Evolutionary conservation across 2,888 invertebrate species (phyloP).

Genomic region (Aleiodes testaceus): DNA sequence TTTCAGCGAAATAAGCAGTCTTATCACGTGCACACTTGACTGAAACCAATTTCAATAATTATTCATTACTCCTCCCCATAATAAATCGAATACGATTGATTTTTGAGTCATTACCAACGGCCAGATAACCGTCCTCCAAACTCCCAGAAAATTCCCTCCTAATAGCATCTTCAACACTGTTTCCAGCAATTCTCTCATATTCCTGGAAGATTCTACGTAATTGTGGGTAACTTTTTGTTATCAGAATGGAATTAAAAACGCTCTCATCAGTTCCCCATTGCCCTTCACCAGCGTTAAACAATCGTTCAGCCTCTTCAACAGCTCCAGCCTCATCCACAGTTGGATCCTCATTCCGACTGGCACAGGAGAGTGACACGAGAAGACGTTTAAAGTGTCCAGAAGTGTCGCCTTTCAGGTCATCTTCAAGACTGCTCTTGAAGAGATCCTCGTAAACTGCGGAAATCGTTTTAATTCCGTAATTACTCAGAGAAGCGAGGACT

Average conservation of each 20-base stretch:
- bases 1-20: slow-evolving; percentile 88
- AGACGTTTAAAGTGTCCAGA: slow-evolving; percentile 92
- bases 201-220: slow-evolving; percentile 79
- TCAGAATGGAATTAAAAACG: slow-evolving; percentile 88
- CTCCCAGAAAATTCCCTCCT: slow-evolving; percentile 88
- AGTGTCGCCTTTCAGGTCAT: slow-evolving; percentile 89
- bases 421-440: slow-evolving; percentile 76
- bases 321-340: slow-evolving; percentile 82
- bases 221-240: slow-evolving; percentile 85
- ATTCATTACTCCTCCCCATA: neutral
- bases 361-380: slow-evolving; percentile 85
- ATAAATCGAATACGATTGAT: neutral
- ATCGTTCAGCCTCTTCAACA: slow-evolving; percentile 85
- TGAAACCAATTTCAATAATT: slow-evolving; percentile 63
- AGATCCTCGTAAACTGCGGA: slow-evolving; percentile 78
- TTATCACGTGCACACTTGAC: slow-evolving; percentile 87
- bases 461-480: slow-evolving; percentile 87
- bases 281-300: slow-evolving; percentile 83
- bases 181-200: slow-evolving; percentile 85
- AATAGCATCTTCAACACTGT: slow-evolving; percentile 86
- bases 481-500: slow-evolving; percentile 90
- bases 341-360: slow-evolving; percentile 86
- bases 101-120: slow-evolving; percentile 76
- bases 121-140: slow-evolving; percentile 83
- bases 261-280: slow-evolving; percentile 90